A percentile compares a stretch with the other conserved stretches of the same genome.
Evolutionary conservation across 1,140 invertebrate genomes (phyloP).

Genomic region (Spodoptera litura): DNA sequence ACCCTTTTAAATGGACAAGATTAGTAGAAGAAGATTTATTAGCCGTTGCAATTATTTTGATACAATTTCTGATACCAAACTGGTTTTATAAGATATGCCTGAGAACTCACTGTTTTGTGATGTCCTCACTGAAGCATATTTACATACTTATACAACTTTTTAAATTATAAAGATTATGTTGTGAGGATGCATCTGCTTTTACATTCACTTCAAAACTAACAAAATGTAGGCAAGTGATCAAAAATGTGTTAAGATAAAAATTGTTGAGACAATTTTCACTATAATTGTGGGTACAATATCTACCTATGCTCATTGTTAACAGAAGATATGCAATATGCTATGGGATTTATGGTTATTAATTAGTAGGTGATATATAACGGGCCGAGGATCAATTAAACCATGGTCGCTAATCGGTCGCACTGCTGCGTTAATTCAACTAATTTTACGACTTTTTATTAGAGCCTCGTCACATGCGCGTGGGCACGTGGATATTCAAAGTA

Average conservation of each 20-base stretch:
- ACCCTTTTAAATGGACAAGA: slow-evolving; percentile 49
- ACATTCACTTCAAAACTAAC: no score
- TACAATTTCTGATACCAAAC: not conserved
- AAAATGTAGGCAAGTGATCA: no score
- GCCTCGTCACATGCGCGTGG: slow-evolving; percentile 24
- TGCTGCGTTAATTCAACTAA: slow-evolving; percentile 56
- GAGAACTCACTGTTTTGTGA: not conserved
- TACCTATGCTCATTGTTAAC: no score
- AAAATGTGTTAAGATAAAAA: no score
- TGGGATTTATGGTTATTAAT: slow-evolving; percentile 39
- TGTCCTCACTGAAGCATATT: no score
- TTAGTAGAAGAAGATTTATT: not conserved
- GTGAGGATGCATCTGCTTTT: no score
- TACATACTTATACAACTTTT: no score
- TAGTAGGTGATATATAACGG: slow-evolving; percentile 46
- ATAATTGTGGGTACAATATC: no score
- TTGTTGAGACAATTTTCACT: no score
- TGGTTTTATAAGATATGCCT: no score
- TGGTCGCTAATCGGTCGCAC: slow-evolving; percentile 50
- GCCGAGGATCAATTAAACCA: slow-evolving; percentile 48
- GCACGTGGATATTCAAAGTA: slow-evolving; percentile 40
- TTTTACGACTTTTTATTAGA: slow-evolving; percentile 50
- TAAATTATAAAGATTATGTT: no score
- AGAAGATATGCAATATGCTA: no score
- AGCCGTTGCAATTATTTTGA: not conserved